Evolutionary conservation across 2,888 invertebrate genomes (phyloP), one percentile per base, ranked within the genome.

Genomic region (Sussaba pulchella): DNA sequence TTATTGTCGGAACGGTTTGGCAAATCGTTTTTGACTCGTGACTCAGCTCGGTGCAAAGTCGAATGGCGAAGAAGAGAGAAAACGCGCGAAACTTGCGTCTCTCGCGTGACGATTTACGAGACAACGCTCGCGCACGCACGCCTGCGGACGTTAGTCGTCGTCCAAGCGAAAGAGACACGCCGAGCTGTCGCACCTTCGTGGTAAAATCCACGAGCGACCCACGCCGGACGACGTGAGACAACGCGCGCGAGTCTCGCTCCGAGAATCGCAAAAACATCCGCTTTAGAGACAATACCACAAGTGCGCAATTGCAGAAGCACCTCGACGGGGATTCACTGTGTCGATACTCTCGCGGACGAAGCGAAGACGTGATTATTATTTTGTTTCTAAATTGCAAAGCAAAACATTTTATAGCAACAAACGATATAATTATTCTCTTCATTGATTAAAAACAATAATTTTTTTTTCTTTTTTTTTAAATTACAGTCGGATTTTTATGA

Each of bases 101-200:
- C 24, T 54, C 26, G 26, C 19, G 10, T 31, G 39, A 61, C 70
- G 54, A 76, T 76, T 76, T 63, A 69, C 75, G 75, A 63, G 69
- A 19, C 63, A 70, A 17, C 36, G 54, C 19, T 70, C 54, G 63
- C 70, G n/a, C n/a, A 54, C 69, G 45, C 54, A 41, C 67, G 50
- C 36, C 59, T 36, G 63, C 76, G 54, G 54, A 76, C 63, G 77
- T 71, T n/a, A n/a, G n/a, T n/a, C 77, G 71, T 59, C 77, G 77
- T 71, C 71, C 77, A 70, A 39, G 47, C 41, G 66, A 66, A 41
- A 64, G 61, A 69, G 6, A 31, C 31, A 31, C 31, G 31, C 6
- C 31, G 31, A 19, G 57, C 19, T 61, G 21, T 66, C 26, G 41
- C 31, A 70, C 31, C 57, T 70, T 59, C 47, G 57, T 47, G 31